A percentile compares a stretch with the other conserved stretches of the same genome.
Evolutionary conservation across 35 echinoderm and acorn worm species (phyloP).

Genomic region (Amphiura filiformis): DNA sequence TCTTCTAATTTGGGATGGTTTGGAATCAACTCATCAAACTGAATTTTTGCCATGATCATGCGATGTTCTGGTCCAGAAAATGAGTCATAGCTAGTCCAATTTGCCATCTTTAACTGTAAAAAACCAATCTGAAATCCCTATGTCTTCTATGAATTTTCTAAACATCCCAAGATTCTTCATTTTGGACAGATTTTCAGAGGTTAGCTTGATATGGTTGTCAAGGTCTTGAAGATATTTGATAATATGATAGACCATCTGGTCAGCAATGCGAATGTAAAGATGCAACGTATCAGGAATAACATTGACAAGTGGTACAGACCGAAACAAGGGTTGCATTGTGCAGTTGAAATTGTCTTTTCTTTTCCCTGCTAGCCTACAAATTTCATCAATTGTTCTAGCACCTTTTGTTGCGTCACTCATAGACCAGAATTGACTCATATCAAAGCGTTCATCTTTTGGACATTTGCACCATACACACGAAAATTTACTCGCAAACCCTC

Average conservation of each 20-base stretch:
- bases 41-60: no score
- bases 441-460: slow-evolving; percentile 40
- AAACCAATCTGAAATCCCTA: slow-evolving; percentile 3
- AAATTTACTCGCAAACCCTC: slow-evolving; percentile 36
- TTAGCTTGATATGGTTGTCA: slow-evolving; percentile 1
- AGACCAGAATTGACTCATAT: slow-evolving; percentile 42
- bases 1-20: background rate
- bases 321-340: slow-evolving; percentile 8
- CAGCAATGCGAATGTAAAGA: background rate
- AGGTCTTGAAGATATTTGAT: slow-evolving; percentile 25
- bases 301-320: slow-evolving; percentile 10
- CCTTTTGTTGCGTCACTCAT: slow-evolving; percentile 18
- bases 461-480: slow-evolving; percentile 66
- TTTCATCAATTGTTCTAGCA: slow-evolving; percentile 46
- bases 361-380: slow-evolving; percentile 10
- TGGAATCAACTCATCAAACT: slow-evolving; percentile 7
- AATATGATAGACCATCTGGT: slow-evolving; percentile 22
- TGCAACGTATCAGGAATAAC: slow-evolving; percentile 9
- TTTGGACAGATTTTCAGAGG: background rate
- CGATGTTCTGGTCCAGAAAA: slow-evolving; percentile 33
- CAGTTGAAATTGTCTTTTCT: slow-evolving; percentile 33
- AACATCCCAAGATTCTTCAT: background rate
- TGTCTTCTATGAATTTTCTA: slow-evolving; percentile 10
- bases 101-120: slow-evolving; percentile 51
- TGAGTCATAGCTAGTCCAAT: slow-evolving; percentile 15